phyloP scores from a whole-genome alignment of 2,113 vertebrate genomes.

The Papio anubis region DNA sequence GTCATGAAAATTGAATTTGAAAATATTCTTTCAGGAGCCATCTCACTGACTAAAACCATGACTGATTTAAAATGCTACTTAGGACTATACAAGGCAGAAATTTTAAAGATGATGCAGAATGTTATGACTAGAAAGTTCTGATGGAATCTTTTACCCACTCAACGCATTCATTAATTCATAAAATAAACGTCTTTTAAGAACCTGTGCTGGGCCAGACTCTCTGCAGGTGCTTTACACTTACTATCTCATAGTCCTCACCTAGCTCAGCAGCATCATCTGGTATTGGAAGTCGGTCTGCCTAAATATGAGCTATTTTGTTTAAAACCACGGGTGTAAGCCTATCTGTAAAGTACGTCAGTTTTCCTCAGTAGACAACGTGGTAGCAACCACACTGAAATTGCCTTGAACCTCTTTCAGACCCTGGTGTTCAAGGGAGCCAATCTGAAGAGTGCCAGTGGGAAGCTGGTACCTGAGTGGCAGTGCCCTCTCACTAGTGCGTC shows the following conservation, averaged over 20 bases:
- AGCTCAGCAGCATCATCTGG: background rate
- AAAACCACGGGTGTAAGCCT: background rate
- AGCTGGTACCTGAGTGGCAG: background rate
- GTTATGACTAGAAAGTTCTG: background rate
- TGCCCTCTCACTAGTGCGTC: accelerated
- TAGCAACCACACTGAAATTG: background rate
- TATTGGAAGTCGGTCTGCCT: background rate
- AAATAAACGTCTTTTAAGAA: background rate
- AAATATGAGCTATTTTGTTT: background rate
- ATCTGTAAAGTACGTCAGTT: background rate
- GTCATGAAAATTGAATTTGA: constrained; percentile 41
- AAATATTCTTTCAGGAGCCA: constrained; percentile 25
- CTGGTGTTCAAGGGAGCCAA: background rate
- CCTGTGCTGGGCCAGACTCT: background rate
- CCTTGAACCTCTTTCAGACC: background rate
- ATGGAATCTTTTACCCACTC: background rate
- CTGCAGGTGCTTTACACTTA: background rate
- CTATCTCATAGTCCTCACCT: background rate
- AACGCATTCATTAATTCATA: background rate
- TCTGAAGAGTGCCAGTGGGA: background rate
- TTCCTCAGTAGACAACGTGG: background rate
- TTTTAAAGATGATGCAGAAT: background rate
- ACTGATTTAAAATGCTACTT: background rate
- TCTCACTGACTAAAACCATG: background rate
- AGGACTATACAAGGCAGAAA: background rate